Evolutionary conservation across 2,113 vertebrate genomes (phyloP), one percentile per base, ranked within the genome.

Genomic region (Danionella cerebrum): DNA sequence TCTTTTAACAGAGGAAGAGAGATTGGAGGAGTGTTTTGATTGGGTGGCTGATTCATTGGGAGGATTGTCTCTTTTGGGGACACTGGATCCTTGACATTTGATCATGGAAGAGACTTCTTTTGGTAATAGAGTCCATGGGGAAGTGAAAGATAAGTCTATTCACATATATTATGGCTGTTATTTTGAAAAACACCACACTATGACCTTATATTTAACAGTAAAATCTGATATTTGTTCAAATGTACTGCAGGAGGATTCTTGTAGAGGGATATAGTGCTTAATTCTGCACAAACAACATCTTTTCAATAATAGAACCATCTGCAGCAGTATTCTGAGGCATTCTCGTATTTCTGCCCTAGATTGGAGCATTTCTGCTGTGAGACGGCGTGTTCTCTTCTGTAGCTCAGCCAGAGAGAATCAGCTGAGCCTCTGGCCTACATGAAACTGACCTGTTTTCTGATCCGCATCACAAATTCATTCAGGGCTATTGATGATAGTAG

Each of bases 351-450:
- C 3, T 42, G 16, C 36, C 48, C 45, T 50, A 51, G 50, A 64
- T 65, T 54, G 50, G 16, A 10, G 12, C 16, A 4, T 33, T 62
- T 63, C 57, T 24, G 31, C 16, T 66, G 45, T 58, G 44, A 58
- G 44, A 51, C 60, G 5, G 53, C 24, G 63, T 45, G 53, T 67
- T 14, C 55, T 55, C 33, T 76, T 51, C 63, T 74, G 68, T 60
- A 53, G 71, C 65, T 68, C 66, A 36, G 38, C 47, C 55, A 12
- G 33, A 51, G 69, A 69, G 27, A 60, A 51, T 47, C 51, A 51
- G 67, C 58, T 60, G 48, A 50, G 57, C 45, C 55, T 59, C 50
- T 78, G 75, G 55, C 77, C 77, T 75, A 79, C 63, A 78, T 76
- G 14, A 59, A 22, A n/a, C 29, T 59, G 74, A 63, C 67, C 73